Base-by-base conservation (phyloP, 1,140 invertebrate species). In the Telenomus remus region DNA sequence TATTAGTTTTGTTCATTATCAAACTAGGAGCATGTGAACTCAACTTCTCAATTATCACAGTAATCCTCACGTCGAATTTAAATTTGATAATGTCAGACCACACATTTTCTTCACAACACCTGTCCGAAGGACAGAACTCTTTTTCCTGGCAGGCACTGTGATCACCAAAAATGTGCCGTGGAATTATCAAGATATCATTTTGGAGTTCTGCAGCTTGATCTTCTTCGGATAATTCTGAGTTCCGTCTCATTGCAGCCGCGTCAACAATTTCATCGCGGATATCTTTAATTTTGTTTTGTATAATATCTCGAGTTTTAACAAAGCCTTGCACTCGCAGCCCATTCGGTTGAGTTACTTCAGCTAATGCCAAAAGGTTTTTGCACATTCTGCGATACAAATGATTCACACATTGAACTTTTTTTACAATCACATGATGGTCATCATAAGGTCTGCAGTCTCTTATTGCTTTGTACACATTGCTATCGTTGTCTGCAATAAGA, bases 311-410 rank as follows among this genome's bases (percentile, higher is more conserved):
- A 0, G 55, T n/a, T 11, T 48, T 1, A 15, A 48, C 27, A 16
- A 15, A 59, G 14, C 44, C 55, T 16, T 27, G 43, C 35, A 0
- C 7, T 27, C 55, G 34, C 4, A 16, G 4, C 1, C 33, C 55
- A 34, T 7, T 4, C 11, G 44, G 14, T n/a, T 59, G 55, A 0
- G 12, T 14, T 1, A 27, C 48, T 59, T 59, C 55, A 1, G 55
- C 55, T 59, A 48, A 8, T 10, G 5, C 37, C 3, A 27, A 35
- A 6, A 59, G 10, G 1, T 56, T 27, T 43, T 56, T 56, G 42
- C 61, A 61, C 33, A 48, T 0, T 33, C 65, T 73, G 0, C 59
- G 47, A 7, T 48, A 49, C 1, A 56, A 56, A 14, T 56, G 53
- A 46, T 56, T 56, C 0, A 0, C 44, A 12, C 53, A 56, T 46